Evolutionary conservation across 2,888 invertebrate genomes (phyloP).

Genomic region (Beris chalybata): DNA sequence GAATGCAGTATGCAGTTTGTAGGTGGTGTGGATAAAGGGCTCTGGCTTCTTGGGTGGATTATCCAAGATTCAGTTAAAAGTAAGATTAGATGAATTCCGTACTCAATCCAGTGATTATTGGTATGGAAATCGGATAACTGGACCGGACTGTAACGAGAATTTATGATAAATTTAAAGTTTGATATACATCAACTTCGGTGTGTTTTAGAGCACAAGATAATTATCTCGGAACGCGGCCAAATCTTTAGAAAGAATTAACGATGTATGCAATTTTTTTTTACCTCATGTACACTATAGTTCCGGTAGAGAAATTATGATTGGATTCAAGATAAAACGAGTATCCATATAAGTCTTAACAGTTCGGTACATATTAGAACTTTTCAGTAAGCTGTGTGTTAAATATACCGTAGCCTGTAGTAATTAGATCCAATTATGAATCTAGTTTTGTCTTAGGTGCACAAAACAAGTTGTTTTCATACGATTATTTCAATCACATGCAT

Average conservation of each 20-base stretch:
- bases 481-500: no score
- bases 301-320: slow-evolving; percentile 8
- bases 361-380: not conserved
- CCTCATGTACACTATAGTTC: not conserved
- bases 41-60: no score
- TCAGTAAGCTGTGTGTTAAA: slow-evolving; percentile 6
- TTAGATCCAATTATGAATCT: not conserved
- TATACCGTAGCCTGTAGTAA: slow-evolving; percentile 3
- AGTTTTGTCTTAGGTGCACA: no score
- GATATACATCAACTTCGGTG: not conserved
- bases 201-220: not conserved
- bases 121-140: slow-evolving; percentile 25
- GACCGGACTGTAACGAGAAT: slow-evolving; percentile 14
- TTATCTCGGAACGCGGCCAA: slow-evolving; percentile 1
- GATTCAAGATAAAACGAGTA: not conserved
- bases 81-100: no score
- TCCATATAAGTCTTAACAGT: not conserved
- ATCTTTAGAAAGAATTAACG: slow-evolving; percentile 3
- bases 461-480: no score
- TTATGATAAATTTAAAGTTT: not conserved
- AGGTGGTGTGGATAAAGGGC: no score
- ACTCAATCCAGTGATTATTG: slow-evolving; percentile 3
- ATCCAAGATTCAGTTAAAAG: no score
- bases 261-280: not conserved
- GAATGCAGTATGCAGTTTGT: no score